A percentile compares a stretch with the other conserved stretches of the same genome.
Conservation (phyloP, 2,888 invertebrate species). For the Euplexia lucipara region DNA sequence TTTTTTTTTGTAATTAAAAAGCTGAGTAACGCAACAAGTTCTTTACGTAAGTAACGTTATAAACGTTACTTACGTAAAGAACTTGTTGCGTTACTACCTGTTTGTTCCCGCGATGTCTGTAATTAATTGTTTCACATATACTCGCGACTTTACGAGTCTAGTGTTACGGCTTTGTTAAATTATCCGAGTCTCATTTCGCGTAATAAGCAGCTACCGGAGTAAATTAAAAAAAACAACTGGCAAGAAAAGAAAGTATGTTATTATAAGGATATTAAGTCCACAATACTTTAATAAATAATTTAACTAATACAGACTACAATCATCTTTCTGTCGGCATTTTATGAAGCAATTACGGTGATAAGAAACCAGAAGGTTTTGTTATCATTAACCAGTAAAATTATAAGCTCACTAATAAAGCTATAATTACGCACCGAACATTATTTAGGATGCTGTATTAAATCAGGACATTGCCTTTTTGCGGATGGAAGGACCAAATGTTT, state of each 20-base stretch:
- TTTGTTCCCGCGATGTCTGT: slow-evolving; percentile 17
- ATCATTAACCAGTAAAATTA: slow-evolving; percentile 11
- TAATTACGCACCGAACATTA: not conserved
- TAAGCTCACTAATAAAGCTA: not conserved
- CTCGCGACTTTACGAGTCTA: slow-evolving; percentile 18
- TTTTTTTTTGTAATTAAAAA: not conserved
- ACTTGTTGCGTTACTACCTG: slow-evolving; percentile 59
- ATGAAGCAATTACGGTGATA: slow-evolving; percentile 1
- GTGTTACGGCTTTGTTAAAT: not conserved
- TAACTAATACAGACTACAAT: not conserved
- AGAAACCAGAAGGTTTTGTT: not conserved
- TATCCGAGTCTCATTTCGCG: slow-evolving; percentile 17
- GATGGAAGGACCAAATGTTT: not conserved
- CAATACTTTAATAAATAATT: not conserved
- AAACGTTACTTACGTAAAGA: too few species aligned
- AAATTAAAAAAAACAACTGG: not conserved
- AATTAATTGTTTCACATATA: slow-evolving; percentile 47
- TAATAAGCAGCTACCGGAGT: not conserved
- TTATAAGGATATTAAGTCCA: not conserved
- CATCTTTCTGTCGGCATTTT: not conserved
- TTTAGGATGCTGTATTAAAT: too few species aligned
- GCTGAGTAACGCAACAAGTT: not conserved
- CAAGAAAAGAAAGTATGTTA: not conserved
- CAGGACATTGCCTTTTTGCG: not conserved
- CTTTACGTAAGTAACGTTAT: too few species aligned